Base-by-base conservation (phyloP, 2,888 invertebrate genomes). In the Sthenelais limicola region DNA sequence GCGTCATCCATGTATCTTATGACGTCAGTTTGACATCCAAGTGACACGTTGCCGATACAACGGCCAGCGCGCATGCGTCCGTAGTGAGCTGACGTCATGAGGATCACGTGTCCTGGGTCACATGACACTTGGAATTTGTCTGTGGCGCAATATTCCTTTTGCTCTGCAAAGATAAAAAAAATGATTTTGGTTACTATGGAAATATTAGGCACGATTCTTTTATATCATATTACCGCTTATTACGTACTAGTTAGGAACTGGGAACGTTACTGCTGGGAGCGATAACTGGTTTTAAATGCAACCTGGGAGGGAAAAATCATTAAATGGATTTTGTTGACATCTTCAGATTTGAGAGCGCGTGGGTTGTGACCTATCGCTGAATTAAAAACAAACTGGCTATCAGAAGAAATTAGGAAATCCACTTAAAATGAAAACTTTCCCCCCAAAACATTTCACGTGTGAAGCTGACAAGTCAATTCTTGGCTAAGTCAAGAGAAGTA, bases 61-160 rank as follows among this genome's bases (percentile, higher is more conserved):
- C 49, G 49, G 4, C 68, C 68, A 68, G 51, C 51, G 48, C 68
- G 48, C 68, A 68, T 68, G 48, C 68, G 68, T 24, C 68, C 68
- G 51, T 68, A 68, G 30, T 18, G 12, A 1, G 68, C 68, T 21
- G 68, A 32, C 32, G 49, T 68, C 68, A 68, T 68, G 33, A 68
- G 51, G 33, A 68, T 51, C 51, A 68, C 68, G 51, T 68, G 68
- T 51, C 68, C 68, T 2, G 52, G 51, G 18, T 49, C 24, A 21
- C 68, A 68, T 3, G 30, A 21, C 33, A 68, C 68, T 1, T 52
- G 51, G 35, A 68, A 68, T 7, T 33, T 32, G 24, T 68, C 68
- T 30, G 49, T 48, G 4, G 68, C 49, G 51, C 68, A 68, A 52
- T 51, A 68, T 24, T 62, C 62, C 38, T 2, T 35, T 1, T 21